Conservation (phyloP, 2,888 invertebrate species). For the Sphaeridia pumilis region DNA sequence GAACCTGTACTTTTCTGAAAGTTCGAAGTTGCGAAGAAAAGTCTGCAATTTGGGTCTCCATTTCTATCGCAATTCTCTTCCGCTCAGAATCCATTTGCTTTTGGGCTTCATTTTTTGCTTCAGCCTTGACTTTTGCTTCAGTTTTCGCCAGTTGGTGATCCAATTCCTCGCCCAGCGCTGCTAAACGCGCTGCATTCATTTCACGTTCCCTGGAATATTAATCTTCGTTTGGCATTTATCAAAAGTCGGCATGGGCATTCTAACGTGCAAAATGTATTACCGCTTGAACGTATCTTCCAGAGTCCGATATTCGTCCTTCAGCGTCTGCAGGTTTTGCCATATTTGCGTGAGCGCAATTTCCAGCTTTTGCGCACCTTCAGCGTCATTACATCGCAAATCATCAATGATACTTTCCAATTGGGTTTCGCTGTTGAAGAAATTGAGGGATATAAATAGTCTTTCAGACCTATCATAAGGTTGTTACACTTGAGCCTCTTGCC, state of each 20-base stretch:
- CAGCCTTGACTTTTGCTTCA: slow-evolving; percentile 43
- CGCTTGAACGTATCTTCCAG: too few relatives aligned
- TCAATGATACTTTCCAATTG: slow-evolving; percentile 25
- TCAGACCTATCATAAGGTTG: too few relatives aligned
- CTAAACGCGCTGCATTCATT: slow-evolving; percentile 44
- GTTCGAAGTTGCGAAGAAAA: slow-evolving; percentile 44
- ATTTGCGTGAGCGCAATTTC: too few relatives aligned
- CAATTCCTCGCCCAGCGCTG: slow-evolving; percentile 48
- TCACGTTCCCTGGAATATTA: slow-evolving; percentile 47
- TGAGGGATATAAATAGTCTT: too few relatives aligned
- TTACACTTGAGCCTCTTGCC: too few relatives aligned
- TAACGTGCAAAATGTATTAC: too few relatives aligned
- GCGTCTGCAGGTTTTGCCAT: too few relatives aligned
- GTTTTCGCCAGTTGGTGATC: slow-evolving; percentile 47
- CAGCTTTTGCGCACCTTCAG: slow-evolving; percentile 39
- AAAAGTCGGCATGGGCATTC: too few relatives aligned
- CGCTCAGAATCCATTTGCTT: slow-evolving; percentile 43
- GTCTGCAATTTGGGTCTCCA: slow-evolving; percentile 46
- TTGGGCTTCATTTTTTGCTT: slow-evolving; percentile 42
- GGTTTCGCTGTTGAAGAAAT: slow-evolving; percentile 22
- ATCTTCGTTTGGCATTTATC: too few relatives aligned
- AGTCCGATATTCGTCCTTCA: too few relatives aligned
- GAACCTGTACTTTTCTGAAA: slow-evolving; percentile 45
- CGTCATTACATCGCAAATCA: slow-evolving; percentile 20
- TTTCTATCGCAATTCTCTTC: slow-evolving; percentile 42